Conservation (phyloP, 1,140 invertebrate species). For the Polypedilum pembai region DNA sequence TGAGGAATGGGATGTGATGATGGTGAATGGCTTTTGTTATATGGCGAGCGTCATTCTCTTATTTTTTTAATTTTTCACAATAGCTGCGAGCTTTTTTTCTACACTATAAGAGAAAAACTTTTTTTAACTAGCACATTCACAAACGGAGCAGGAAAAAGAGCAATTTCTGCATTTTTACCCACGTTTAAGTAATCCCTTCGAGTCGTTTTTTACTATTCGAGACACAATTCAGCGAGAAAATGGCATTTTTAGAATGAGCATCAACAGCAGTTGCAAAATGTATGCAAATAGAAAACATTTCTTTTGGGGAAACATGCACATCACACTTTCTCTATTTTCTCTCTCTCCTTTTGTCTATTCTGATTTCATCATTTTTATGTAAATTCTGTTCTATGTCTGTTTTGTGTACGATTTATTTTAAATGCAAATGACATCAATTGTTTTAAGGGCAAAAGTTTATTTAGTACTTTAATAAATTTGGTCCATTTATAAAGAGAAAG, state of each 20-base stretch:
- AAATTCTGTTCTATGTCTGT: background rate
- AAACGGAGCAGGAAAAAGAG: background rate
- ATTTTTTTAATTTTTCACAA: too few species aligned
- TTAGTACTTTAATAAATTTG: too few species aligned
- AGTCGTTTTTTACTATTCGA: background rate
- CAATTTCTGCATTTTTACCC: background rate
- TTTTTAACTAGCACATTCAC: too few species aligned
- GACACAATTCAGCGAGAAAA: conserved; percentile 16
- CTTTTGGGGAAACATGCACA: background rate
- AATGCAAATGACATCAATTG: too few species aligned
- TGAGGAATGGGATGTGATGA: conserved; percentile 2
- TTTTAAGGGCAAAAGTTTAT: too few species aligned
- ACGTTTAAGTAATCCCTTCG: conserved; percentile 1
- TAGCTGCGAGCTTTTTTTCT: too few species aligned
- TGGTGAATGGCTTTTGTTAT: background rate
- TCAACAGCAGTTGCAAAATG: background rate
- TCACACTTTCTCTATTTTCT: background rate
- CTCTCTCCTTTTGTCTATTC: background rate
- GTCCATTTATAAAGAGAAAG: too few species aligned
- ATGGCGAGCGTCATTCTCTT: background rate
- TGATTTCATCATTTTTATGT: conserved; percentile 7
- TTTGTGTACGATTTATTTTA: too few species aligned
- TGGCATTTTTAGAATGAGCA: background rate
- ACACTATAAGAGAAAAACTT: too few species aligned
- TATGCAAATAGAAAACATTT: conserved; percentile 4